Evolutionary conservation across 2,113 vertebrate genomes (phyloP).

Genomic region (Isurus oxyrinchus): DNA sequence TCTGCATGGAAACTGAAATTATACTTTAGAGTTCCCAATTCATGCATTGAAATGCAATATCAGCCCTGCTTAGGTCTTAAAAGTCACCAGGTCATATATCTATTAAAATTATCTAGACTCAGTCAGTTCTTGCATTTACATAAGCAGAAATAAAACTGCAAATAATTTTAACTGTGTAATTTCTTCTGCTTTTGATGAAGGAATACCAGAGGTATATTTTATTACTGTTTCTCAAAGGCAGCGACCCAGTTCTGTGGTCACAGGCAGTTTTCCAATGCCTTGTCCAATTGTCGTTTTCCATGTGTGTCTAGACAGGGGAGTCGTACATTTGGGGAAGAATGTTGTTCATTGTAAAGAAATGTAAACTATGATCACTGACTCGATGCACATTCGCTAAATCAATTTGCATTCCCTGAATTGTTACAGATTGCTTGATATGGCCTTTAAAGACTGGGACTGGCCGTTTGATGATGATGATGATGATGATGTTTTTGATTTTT

Average conservation of each 20-base stretch:
- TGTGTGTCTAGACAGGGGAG: not conserved
- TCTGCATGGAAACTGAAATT: constrained; percentile 5
- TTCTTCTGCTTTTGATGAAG: not conserved
- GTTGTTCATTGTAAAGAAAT: not conserved
- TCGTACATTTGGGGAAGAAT: not conserved
- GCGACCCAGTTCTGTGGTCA: not conserved
- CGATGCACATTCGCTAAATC: constrained; percentile 47
- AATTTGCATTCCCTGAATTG: constrained; percentile 49
- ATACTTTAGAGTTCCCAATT: not conserved
- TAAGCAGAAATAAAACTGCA: not conserved
- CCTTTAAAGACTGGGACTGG: constrained; percentile 93
- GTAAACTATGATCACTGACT: not conserved
- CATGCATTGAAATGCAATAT: not conserved
- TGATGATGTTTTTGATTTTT: constrained; percentile 90
- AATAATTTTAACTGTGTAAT: not conserved
- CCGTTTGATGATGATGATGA: constrained; percentile 87
- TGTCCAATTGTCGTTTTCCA: not conserved
- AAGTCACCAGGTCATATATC: not conserved
- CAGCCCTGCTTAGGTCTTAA: not conserved
- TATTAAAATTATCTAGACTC: not conserved
- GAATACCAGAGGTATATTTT: not conserved
- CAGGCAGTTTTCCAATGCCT: not conserved
- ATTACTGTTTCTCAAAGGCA: not conserved
- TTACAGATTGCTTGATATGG: constrained; percentile 86
- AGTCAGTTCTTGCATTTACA: not conserved